Percentiles rank a stretch among this genome's conserved stretches.
Evolutionary conservation across 2,797 vertebrate species (phyloP).

Genomic region (Saxicola maurus): DNA sequence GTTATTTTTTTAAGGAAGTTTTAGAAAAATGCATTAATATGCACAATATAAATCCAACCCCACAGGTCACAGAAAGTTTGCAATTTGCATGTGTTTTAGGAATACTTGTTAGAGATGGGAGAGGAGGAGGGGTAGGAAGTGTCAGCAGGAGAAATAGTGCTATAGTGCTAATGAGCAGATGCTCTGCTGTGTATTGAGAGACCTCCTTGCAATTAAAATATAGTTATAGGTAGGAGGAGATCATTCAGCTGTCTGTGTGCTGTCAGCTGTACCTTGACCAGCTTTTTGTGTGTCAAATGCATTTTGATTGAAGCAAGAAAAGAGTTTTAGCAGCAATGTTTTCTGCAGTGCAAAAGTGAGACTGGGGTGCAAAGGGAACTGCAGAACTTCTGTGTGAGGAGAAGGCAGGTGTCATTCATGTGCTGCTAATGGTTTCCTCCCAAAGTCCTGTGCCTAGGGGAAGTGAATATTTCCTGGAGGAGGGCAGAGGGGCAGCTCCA

Average conservation of each 20-base stretch:
- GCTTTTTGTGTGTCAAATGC: conserved; percentile 35
- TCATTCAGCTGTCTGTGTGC: conserved; percentile 39
- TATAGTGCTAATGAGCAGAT: conserved; percentile 70
- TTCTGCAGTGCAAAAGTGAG: conserved; percentile 5
- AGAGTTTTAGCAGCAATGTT: neutral
- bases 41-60: conserved; percentile 11
- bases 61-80: conserved; percentile 29
- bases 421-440: neutral
- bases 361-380: neutral
- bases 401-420: neutral
- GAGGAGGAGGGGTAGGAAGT: conserved; percentile 53
- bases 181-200: conserved; percentile 59
- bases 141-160: conserved; percentile 53
- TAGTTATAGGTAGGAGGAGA: conserved; percentile 62
- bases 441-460: neutral
- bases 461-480: neutral
- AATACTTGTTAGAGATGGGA: conserved; percentile 33
- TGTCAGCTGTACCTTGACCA: conserved; percentile 61
- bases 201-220: conserved; percentile 64
- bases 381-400: neutral
- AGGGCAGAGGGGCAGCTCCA: neutral
- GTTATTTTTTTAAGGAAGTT: neutral
- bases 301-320: conserved; percentile 15
- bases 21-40: conserved; percentile 37
- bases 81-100: conserved; percentile 49